Conservation (phyloP, 1,140 invertebrate genomes). For the Aphis craccivora region DNA sequence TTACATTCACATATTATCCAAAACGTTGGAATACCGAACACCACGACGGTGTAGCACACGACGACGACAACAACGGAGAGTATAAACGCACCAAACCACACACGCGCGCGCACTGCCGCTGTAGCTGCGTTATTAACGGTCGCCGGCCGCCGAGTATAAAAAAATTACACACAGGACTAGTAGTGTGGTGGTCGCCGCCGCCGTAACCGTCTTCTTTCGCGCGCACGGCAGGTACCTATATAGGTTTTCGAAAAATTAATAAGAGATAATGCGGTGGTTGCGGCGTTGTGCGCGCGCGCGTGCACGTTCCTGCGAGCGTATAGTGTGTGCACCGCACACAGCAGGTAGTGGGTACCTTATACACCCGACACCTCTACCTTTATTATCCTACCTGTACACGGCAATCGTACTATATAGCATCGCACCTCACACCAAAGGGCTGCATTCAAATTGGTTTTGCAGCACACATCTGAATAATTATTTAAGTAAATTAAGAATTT, state of each 20-base stretch:
- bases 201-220: not conserved
- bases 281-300: not conserved
- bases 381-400: too few relatives aligned
- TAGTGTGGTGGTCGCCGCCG: not conserved
- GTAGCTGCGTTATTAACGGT: not conserved
- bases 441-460: too few relatives aligned
- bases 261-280: not conserved
- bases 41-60: not conserved
- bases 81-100: constrained; percentile 13
- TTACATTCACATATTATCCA: not conserved
- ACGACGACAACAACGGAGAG: not conserved
- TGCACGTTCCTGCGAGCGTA: not conserved
- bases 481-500: too few relatives aligned
- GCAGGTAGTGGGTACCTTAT: not conserved
- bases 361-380: too few relatives aligned
- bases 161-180: not conserved
- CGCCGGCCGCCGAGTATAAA: not conserved
- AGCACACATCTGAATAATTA: too few relatives aligned
- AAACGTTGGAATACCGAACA: not conserved
- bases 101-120: constrained; percentile 21
- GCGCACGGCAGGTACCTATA: constrained; percentile 24
- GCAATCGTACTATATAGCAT: too few relatives aligned
- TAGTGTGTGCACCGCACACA: not conserved
- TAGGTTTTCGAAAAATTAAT: constrained; percentile 22
- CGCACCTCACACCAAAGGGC: too few relatives aligned